A percentile compares a stretch with the other conserved stretches of the same genome.
phyloP scores from a whole-genome alignment of 2,797 vertebrate species.

The Podargus strigoides region DNA sequence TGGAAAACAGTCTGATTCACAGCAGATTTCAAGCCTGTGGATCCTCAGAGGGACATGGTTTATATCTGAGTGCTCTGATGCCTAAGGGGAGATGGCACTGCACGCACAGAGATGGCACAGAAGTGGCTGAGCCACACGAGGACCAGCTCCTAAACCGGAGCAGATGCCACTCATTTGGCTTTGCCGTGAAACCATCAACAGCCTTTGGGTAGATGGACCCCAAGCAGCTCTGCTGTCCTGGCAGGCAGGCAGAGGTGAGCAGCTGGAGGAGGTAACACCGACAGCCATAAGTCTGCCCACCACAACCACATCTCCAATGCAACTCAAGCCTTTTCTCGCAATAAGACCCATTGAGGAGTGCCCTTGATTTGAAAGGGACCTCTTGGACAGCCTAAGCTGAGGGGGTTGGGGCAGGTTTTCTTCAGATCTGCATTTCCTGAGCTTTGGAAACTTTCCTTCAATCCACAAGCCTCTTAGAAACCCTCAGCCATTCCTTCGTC shows the following conservation, averaged over 20 bases:
- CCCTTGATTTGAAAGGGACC: not conserved
- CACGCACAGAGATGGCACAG: not conserved
- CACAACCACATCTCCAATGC: fast-evolving
- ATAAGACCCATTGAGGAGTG: fast-evolving
- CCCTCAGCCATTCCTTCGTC: not conserved
- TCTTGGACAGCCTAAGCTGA: not conserved
- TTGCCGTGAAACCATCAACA: not conserved
- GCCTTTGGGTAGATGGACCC: not conserved
- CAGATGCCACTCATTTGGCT: not conserved
- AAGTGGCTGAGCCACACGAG: fast-evolving
- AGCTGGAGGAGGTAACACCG: not conserved
- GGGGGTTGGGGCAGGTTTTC: not conserved
- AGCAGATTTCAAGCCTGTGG: not conserved
- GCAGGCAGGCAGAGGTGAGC: not conserved
- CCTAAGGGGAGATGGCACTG: not conserved
- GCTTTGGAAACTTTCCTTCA: not conserved
- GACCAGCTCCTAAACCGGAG: not conserved
- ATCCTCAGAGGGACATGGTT: not conserved
- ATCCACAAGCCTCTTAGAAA: not conserved
- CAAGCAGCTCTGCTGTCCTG: not conserved
- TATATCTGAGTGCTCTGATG: not conserved
- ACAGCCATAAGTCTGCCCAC: not conserved
- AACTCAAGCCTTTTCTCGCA: not conserved
- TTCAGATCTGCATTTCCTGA: not conserved
- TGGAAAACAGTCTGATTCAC: not conserved